Conservation (phyloP, 2,888 invertebrate genomes). For the Conchocele bisecta region DNA sequence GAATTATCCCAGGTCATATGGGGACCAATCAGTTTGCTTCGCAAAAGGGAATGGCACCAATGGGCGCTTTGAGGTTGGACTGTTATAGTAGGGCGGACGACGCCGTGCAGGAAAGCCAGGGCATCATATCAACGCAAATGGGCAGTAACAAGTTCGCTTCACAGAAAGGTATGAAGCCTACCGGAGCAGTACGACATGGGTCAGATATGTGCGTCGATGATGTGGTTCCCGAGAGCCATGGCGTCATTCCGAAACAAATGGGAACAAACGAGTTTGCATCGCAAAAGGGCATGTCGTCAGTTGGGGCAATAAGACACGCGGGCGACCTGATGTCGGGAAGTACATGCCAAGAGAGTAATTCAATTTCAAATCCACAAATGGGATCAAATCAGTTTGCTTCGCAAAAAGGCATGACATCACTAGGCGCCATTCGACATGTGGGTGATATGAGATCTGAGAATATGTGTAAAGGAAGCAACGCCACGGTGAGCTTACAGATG, state of each 20-base stretch:
- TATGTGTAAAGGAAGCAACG: slow-evolving; percentile 72
- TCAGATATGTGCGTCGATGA: slow-evolving; percentile 80
- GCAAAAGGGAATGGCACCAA: slow-evolving; percentile 77
- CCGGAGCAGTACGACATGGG: slow-evolving; percentile 78
- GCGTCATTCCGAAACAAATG: slow-evolving; percentile 77
- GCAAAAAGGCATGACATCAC: slow-evolving; percentile 45
- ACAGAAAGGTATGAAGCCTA: slow-evolving; percentile 74
- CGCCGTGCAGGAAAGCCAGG: slow-evolving; percentile 58
- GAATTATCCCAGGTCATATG: slow-evolving; percentile 73
- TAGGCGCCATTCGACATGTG: slow-evolving; percentile 51
- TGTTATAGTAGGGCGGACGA: slow-evolving; percentile 76
- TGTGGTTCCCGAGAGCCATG: slow-evolving; percentile 68
- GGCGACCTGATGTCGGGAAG: not conserved
- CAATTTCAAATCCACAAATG: not conserved
- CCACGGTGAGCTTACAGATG: slow-evolving; percentile 76
- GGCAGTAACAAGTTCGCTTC: slow-evolving; percentile 79
- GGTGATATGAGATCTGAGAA: slow-evolving; percentile 70
- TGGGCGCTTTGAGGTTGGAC: slow-evolving; percentile 70
- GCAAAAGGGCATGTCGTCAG: slow-evolving; percentile 63
- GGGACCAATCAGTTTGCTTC: slow-evolving; percentile 80
- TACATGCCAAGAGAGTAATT: not conserved
- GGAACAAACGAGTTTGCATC: slow-evolving; percentile 80
- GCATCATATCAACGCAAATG: slow-evolving; percentile 70
- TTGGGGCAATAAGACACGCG: not conserved
- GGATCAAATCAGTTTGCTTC: slow-evolving; percentile 15